Conservation (phyloP, 2,113 vertebrate genomes). For the Anolis carolinensis region DNA sequence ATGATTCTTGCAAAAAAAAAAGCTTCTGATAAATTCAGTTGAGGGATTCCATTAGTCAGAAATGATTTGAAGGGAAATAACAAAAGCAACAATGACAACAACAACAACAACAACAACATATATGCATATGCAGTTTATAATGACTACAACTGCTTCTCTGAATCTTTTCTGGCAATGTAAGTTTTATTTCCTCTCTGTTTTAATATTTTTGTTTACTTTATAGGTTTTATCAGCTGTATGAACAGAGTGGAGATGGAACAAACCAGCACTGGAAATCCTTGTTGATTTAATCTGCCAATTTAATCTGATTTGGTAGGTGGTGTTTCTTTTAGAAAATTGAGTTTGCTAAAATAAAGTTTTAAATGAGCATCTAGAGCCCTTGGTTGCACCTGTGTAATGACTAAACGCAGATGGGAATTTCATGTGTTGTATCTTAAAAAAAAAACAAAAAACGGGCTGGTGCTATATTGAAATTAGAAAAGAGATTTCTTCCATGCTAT, state of each 20-base stretch:
- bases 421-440: neutral
- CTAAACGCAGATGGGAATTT: neutral
- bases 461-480: neutral
- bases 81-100: too few relatives aligned
- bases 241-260: neutral
- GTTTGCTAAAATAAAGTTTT: neutral
- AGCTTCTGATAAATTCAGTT: too few relatives aligned
- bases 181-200: neutral
- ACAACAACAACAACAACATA: neutral
- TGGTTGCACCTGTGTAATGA: neutral
- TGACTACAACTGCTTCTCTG: neutral
- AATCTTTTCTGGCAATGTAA: neutral
- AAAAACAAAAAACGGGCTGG: neutral
- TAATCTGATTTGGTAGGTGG: neutral
- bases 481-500: neutral
- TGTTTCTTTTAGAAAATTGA: conserved; percentile 3
- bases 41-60: too few relatives aligned
- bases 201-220: neutral
- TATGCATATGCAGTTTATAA: neutral
- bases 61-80: too few relatives aligned
- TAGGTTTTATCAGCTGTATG: neutral
- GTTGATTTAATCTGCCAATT: neutral
- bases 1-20: too few relatives aligned
- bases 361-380: neutral
- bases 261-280: neutral